phyloP scores from a whole-genome alignment of 2,888 invertebrate genomes.

The Aphidoletes aphidimyza region DNA sequence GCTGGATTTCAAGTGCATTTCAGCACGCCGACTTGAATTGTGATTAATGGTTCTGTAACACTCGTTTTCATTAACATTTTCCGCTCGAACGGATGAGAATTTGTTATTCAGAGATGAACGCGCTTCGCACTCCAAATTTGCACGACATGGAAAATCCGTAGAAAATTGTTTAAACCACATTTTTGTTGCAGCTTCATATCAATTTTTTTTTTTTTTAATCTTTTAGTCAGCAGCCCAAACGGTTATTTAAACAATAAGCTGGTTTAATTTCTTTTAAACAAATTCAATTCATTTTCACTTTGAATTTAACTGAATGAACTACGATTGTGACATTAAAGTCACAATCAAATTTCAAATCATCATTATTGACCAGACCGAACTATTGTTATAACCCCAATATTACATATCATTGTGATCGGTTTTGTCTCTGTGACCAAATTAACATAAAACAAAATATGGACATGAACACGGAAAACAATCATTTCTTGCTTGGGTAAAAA shows the following conservation, averaged over 20 bases:
- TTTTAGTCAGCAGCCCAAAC: no score
- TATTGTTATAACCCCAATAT: no score
- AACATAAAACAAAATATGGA: neutral
- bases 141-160: neutral
- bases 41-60: constrained; percentile 22
- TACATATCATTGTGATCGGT: no score
- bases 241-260: no score
- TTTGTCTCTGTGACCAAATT: neutral
- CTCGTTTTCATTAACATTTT: neutral
- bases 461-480: constrained; percentile 5
- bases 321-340: neutral
- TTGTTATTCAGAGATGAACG: neutral
- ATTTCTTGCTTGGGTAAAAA: neutral
- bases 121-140: neutral
- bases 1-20: constrained; percentile 21
- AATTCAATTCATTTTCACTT: neutral
- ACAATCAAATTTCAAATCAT: neutral
- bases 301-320: neutral
- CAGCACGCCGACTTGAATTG: constrained; percentile 1
- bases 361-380: no score
- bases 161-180: no score
- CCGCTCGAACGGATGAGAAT: neutral
- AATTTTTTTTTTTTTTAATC: no score
- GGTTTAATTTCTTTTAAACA: neutral
- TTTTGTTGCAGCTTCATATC: no score